Evolutionary conservation across 2,888 invertebrate genomes (phyloP), one percentile per base, ranked within the genome.

Genomic region (Escarpia spicata): DNA sequence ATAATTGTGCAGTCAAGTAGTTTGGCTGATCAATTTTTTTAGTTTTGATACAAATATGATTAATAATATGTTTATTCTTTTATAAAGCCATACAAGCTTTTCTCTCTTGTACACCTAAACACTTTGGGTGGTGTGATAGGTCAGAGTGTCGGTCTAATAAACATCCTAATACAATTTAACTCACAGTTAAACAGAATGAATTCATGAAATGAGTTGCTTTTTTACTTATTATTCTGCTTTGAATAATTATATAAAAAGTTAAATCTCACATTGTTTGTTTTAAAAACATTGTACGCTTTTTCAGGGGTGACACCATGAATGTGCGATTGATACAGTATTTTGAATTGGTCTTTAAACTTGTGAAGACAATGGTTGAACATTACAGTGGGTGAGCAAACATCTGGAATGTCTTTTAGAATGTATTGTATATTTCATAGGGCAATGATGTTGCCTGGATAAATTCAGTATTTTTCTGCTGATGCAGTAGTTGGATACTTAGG

Each of bases 331-430:
- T 95, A 94, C 95, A 95, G 90, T 96, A 96, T 93, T 96, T 94
- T 94, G 95, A 96, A 92, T 93, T 96, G 92, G 95, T 95, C 15
- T 96, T 96, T 93, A 95, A 95, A 93, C 93, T 96, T 90, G 95
- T 95, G 4, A 95, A 95, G 92, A 95, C 95, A 19, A 96, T 95
- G 95, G 93, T 95, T 92, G 95, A 95, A 92, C 95, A 95, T 93
- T 96, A 95, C 92, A 94, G 94, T 92, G 95, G 95, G 94, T 94
- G 93, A 93, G 95, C 89, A 90, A 10, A 43, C 12, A 75, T 37
- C 19, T n/a, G 10, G 0, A 45, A 52, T 3, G 26, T 75, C 6
- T 12, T 75, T 15, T 75, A 26, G n/a, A 75, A 26, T 75, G 26
- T 15, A n/a, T 26, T 26, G 75, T 26, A 26, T 75, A 15, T 52